These are phyloP conservation scores for Malacosoma neustria DNA, from an alignment of 2,888 invertebrate genomes.

Conservation along the genomic window DNA sequence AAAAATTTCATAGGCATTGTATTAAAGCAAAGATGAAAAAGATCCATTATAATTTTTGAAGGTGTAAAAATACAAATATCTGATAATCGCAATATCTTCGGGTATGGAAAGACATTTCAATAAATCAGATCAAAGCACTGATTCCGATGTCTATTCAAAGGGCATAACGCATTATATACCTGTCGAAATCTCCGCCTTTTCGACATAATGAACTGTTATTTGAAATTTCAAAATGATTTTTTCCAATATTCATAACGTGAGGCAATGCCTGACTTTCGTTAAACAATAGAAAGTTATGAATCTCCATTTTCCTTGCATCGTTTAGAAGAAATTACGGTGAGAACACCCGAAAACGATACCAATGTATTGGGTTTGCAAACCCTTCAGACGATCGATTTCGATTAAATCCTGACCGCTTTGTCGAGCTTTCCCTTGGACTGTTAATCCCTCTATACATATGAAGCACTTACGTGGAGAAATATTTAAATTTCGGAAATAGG, in stretches of 20 bases:
- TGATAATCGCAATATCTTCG: neutral
- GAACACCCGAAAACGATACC: neutral
- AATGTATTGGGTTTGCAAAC: neutral
- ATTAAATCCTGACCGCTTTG: slow-evolving; percentile 20
- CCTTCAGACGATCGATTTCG: slow-evolving; percentile 16
- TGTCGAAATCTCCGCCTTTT: slow-evolving; percentile 27
- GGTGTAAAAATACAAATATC: slow-evolving; percentile 1
- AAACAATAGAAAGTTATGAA: slow-evolving; percentile 8
- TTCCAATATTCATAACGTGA: slow-evolving; percentile 25
- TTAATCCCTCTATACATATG: neutral
- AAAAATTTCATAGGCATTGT: no score
- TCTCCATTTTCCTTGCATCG: slow-evolving; percentile 7
- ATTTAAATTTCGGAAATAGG: slow-evolving; percentile 7
- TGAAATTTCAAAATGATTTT: slow-evolving; percentile 45
- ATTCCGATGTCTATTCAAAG: slow-evolving; percentile 20
- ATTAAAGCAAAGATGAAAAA: slow-evolving; percentile 3
- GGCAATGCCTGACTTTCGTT: slow-evolving; percentile 17
- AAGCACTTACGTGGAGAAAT: slow-evolving; percentile 1
- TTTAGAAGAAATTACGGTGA: slow-evolving; percentile 5
- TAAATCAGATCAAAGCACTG: slow-evolving; percentile 26
- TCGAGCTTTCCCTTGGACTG: neutral
- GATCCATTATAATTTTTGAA: slow-evolving; percentile 2
- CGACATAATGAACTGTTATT: slow-evolving; percentile 50
- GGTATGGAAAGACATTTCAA: slow-evolving; percentile 15
- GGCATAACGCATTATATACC: slow-evolving; percentile 36